Base-by-base conservation (phyloP, 2,888 invertebrate species). In the Trypoxylon attenuatum region DNA sequence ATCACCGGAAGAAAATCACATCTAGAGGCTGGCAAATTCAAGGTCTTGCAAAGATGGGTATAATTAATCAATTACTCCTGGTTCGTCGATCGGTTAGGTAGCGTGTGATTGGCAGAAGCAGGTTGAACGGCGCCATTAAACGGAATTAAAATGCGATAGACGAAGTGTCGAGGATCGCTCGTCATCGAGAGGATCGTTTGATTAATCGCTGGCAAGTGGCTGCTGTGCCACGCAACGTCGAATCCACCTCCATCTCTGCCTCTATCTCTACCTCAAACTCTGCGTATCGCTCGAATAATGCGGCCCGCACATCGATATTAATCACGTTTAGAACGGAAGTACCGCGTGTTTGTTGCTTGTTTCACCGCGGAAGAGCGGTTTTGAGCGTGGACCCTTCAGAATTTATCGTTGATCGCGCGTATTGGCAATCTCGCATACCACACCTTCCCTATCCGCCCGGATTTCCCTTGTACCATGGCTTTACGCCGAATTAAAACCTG, bases 291-390 rank as follows among this genome's bases (percentile, higher is more conserved):
- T 15, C 21, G 29, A 74, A 78, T 77, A 75, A 75, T 71, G 63
- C 56, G 53, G 27, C 5, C 45, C 60, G 41, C 51, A 53, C 47
- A 38, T 50, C 54, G 59, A 45, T 68, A 79, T 80, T 77, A 80
- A 81, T 81, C 75, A 74, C 73, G 69, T 73, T 79, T 73, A 71
- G 69, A 69, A 57, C 68, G 59, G 62, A 69, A 56, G 53, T 38
- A 33, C 1, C 42, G 56, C 50, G 23, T 29, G 49, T 18, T 38
- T 43, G 52, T 27, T 62, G 55, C 47, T 42, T 53, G 38, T 43
- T 29, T 45, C 33, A 55, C 23, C 49, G 45, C 46, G 57, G 22
- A 62, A 27, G 55, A 8, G 23, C 18, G 47, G 51, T 27, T 5
- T 5, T 27, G 27, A 10, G 27, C 5, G 27, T 27, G 60, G 69